phyloP scores from a whole-genome alignment of 2,888 invertebrate genomes.

The Drosophila phalerata region DNA sequence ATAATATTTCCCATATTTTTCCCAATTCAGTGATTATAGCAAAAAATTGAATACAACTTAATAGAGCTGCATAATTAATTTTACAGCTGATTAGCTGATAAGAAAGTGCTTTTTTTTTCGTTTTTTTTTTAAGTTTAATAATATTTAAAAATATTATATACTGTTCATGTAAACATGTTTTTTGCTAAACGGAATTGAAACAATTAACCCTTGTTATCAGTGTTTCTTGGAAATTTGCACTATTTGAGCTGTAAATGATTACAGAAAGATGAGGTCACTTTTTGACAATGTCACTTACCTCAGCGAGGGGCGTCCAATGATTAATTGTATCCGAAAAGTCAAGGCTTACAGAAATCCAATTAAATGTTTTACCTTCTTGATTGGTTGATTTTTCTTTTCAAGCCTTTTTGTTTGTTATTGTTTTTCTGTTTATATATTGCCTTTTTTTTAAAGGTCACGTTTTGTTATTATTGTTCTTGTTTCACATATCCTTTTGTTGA shows the following conservation, averaged over 20 bases:
- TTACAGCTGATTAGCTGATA: constrained; percentile 4
- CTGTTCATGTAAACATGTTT: background rate
- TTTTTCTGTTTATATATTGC: constrained; percentile 56
- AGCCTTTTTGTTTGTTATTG: constrained; percentile 25
- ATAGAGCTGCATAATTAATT: constrained; percentile 46
- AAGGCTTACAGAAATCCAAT: constrained; percentile 67
- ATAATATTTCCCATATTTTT: too few species aligned
- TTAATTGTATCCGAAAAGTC: constrained; percentile 55
- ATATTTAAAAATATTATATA: background rate
- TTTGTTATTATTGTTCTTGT: constrained; percentile 47
- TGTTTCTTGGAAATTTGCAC: background rate
- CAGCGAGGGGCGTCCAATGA: constrained; percentile 26
- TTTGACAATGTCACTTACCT: constrained; percentile 57
- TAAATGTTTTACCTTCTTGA: constrained; percentile 53
- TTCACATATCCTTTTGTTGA: constrained; percentile 45
- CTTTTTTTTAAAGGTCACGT: constrained; percentile 67
- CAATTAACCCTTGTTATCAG: background rate
- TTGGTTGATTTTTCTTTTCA: constrained; percentile 21
- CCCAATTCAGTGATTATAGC: constrained; percentile 46
- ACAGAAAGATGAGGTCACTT: background rate
- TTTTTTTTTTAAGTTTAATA: background rate
- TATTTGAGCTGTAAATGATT: background rate
- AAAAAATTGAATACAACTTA: constrained; percentile 11
- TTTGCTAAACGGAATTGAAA: background rate
- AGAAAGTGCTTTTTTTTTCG: background rate